Percentiles rank a stretch among this genome's conserved stretches.
phyloP scores from a whole-genome alignment of 1,140 invertebrate species.

The Carcinoscorpius rotundicauda region DNA sequence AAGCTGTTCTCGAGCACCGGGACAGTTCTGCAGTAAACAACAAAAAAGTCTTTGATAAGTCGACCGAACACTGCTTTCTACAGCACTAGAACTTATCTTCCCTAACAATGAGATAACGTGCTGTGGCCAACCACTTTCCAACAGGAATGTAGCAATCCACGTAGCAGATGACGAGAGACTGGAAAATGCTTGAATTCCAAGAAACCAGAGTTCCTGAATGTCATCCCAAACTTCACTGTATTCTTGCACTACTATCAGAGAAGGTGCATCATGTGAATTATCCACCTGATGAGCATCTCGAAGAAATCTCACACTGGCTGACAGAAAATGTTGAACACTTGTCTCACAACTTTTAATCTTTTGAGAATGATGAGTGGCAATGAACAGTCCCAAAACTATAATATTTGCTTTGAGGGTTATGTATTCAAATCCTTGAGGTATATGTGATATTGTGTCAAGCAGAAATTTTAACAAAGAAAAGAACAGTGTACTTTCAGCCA shows the following conservation, averaged over 20 bases:
- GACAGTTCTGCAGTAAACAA: slow-evolving; percentile 65
- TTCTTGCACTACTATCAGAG: slow-evolving; percentile 60
- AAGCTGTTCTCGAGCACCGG: slow-evolving; percentile 29
- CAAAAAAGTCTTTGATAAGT: slow-evolving; percentile 81
- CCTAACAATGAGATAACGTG: slow-evolving; percentile 66
- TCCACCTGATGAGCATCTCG: slow-evolving; percentile 79
- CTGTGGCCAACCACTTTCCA: slow-evolving; percentile 82
- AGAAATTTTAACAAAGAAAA: slow-evolving; percentile 69
- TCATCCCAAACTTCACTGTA: slow-evolving; percentile 81
- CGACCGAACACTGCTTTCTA: slow-evolving; percentile 68
- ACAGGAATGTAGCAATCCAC: slow-evolving; percentile 78
- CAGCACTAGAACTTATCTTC: slow-evolving; percentile 62
- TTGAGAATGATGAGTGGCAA: slow-evolving; percentile 68
- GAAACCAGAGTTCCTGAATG: slow-evolving; percentile 79
- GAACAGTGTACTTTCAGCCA: slow-evolving; percentile 60
- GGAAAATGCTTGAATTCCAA: slow-evolving; percentile 83
- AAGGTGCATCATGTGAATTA: slow-evolving; percentile 62
- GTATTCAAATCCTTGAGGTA: slow-evolving; percentile 58
- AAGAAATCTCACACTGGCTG: slow-evolving; percentile 54
- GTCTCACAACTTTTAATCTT: slow-evolving; percentile 23
- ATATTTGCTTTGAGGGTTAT: slow-evolving; percentile 74
- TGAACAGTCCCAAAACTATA: slow-evolving; percentile 61
- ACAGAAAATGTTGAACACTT: slow-evolving; percentile 19
- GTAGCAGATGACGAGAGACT: slow-evolving; percentile 61
- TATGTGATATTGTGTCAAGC: slow-evolving; percentile 67